phyloP scores from a whole-genome alignment of 2,113 vertebrate genomes.

The Anoura caudifer region DNA sequence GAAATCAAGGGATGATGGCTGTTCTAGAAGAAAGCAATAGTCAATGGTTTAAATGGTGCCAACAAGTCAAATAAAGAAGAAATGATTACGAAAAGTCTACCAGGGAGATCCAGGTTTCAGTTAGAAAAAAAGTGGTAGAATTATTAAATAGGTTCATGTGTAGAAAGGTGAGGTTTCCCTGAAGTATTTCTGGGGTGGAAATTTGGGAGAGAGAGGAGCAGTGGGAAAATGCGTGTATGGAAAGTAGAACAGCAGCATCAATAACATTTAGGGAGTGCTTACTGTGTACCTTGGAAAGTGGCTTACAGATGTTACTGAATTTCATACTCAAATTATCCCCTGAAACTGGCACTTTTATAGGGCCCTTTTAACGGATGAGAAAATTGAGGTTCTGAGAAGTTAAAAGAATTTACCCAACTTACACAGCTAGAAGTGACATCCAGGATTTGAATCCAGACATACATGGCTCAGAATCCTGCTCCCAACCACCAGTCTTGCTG shows the following conservation, averaged over 20 bases:
- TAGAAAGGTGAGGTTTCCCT: not conserved
- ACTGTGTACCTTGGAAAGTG: not conserved
- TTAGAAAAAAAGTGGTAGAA: not conserved
- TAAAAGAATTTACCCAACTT: not conserved
- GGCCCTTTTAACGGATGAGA: not conserved
- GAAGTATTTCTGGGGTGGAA: not conserved
- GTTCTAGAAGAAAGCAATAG: not conserved
- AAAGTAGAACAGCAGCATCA: not conserved
- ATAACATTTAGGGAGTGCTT: not conserved
- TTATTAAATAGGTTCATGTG: not conserved
- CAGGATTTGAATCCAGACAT: not conserved
- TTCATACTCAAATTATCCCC: not conserved
- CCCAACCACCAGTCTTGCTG: not conserved
- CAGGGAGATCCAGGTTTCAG: not conserved
- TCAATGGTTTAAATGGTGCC: not conserved
- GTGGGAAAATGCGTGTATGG: not conserved
- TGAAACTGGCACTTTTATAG: not conserved
- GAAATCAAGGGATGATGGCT: not conserved
- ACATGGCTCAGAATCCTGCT: not conserved
- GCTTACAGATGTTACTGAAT: not conserved
- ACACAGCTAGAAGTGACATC: not conserved
- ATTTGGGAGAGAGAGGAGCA: not conserved
- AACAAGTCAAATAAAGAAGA: not conserved
- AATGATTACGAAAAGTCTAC: not conserved
- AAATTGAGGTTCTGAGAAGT: not conserved